Evolutionary conservation across 2,797 vertebrate genomes (phyloP), one percentile per base, ranked within the genome.

Genomic region (Podargus strigoides): DNA sequence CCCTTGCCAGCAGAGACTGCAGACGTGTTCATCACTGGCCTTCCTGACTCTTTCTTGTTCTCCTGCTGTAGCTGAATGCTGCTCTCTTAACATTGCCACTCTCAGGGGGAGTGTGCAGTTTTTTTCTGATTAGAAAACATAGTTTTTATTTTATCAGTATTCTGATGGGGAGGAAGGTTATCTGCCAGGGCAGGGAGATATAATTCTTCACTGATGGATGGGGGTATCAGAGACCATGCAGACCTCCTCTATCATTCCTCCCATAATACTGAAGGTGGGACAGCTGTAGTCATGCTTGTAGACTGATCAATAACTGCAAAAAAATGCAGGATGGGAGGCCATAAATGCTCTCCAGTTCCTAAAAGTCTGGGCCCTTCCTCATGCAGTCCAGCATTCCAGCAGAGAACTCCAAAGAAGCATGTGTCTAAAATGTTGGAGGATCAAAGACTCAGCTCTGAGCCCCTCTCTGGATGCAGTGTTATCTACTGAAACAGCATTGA

Each of bases 301-400:
- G 4, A 7, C 34, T 66, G 47, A 74, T 47, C 28, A 39, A 1
- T 36, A 32, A 80, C 60, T 39, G 24, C 18, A 36, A 62, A 75
- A 34, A 21, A 55, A 27, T 12, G 27, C 44, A 75, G 19, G 3
- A 28, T 67, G 14, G 8, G 10, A 70, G 24, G 18, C 32, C 23
- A 23, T 18, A 86, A 85, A 44, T 77, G 16, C 8, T 59, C 2
- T 69, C 14, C 32, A 32, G 14, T 63, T 80, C 36, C 60, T 37
- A 26, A 37, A 53, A 30, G 14, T 55, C 56, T 62, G 13, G 7
- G 37, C 10, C 13, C 7, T 82, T 85, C 56, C 24, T 59, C 59
- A 24, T 10, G 27, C 8, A 34, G 10, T 24, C 24, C 52, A 49
- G 14, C 10, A 19, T 0, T 0, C 13, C 14, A 68, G 58, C 14